These are phyloP conservation scores for Drosophila subpulchrella DNA, from an alignment of 1,140 invertebrate genomes.

Conservation along the genomic window DNA sequence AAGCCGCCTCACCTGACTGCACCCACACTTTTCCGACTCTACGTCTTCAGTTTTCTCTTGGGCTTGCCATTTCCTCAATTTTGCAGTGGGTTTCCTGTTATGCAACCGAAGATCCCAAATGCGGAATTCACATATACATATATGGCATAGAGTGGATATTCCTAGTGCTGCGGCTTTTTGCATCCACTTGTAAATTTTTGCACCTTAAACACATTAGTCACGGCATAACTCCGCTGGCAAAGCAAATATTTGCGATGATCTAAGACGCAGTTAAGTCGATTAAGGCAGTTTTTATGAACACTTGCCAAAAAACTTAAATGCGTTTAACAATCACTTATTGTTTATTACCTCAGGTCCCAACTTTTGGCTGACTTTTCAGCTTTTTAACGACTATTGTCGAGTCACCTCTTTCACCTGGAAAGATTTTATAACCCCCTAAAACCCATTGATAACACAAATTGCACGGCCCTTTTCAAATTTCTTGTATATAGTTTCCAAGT, in stretches of 20 bases:
- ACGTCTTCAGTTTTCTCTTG: conserved; percentile 51
- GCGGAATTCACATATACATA: conserved; percentile 19
- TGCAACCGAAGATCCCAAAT: conserved; percentile 41
- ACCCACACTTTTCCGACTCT: conserved; percentile 31
- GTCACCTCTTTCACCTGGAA: neutral
- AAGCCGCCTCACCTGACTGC: conserved; percentile 60
- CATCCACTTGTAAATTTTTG: conserved; percentile 68
- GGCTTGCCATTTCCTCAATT: conserved; percentile 60
- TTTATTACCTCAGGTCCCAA: conserved; percentile 2
- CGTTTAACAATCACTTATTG: conserved; percentile 5
- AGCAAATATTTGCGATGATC: conserved; percentile 50
- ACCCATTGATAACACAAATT: neutral
- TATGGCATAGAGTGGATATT: conserved; percentile 1
- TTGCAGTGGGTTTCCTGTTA: conserved; percentile 54
- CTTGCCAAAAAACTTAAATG: neutral
- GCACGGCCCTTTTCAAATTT: neutral
- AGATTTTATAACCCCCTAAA: neutral
- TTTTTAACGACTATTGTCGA: neutral
- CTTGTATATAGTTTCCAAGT: neutral
- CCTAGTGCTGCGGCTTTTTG: conserved; percentile 39
- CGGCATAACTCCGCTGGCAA: conserved; percentile 1
- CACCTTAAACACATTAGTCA: conserved; percentile 59
- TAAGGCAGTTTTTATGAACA: conserved; percentile 6
- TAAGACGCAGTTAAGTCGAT: conserved; percentile 24
- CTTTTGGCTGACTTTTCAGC: neutral